A percentile compares a stretch with the other conserved stretches of the same genome.
Conservation (phyloP, 2,797 vertebrate genomes). For the Eulemur albifrons region DNA sequence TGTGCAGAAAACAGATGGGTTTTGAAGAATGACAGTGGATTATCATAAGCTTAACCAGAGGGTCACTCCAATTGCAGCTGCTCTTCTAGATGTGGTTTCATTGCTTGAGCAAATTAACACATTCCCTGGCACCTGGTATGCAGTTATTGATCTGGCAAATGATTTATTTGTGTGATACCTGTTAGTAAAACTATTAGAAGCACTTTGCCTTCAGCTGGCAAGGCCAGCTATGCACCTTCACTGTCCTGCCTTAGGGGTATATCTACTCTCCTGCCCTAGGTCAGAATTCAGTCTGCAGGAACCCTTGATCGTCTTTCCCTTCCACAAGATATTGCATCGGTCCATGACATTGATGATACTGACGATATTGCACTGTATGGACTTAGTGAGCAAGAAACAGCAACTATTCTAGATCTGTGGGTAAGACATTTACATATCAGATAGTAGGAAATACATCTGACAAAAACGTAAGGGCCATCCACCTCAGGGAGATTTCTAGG, state of each 20-base stretch:
- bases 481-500: slow-evolving; percentile 4
- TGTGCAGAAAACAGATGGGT: not conserved
- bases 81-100: not conserved
- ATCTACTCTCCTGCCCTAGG: not conserved
- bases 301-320: not conserved
- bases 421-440: not conserved
- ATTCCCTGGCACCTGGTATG: not conserved
- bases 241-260: not conserved
- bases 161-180: not conserved
- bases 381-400: not conserved
- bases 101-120: not conserved
- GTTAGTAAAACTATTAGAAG: not conserved
- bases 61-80: not conserved
- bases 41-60: not conserved
- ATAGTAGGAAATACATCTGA: not conserved
- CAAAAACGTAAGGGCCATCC: not conserved
- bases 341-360: not conserved
- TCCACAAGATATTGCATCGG: not conserved
- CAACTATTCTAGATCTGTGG: not conserved
- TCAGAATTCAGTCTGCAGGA: not conserved
- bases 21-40: not conserved
- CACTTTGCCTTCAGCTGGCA: not conserved
- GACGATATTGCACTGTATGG: not conserved
- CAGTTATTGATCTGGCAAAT: not conserved
- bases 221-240: not conserved